Evolutionary conservation across 1,140 invertebrate genomes (phyloP), one percentile per base, ranked within the genome.

Genomic region (Drosophila takahashii): DNA sequence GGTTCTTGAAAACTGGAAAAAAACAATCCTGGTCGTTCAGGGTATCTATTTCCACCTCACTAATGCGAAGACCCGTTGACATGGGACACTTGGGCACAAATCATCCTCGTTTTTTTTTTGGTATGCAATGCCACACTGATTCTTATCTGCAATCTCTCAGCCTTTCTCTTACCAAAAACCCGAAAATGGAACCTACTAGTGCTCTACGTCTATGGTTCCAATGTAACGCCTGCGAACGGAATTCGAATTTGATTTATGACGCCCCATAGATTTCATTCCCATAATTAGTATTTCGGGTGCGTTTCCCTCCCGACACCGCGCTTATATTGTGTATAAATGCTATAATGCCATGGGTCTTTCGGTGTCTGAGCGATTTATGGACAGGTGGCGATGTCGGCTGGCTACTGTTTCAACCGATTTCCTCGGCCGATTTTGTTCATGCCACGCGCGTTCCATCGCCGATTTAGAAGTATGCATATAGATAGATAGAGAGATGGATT

Each of bases 351-450:
- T 51, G 71, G 60, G 53, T 62, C 39, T 45, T 10, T 36, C 13
- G 27, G 34, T 39, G 34, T 39, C 16, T 70, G 81, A 81, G 32
- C 81, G 78, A 85, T 85, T 85, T 85, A 85, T 86, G 81, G 81
- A 86, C 77, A 85, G 59, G 80, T 71, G 65, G 56, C 74, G 56
- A 58, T 53, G 77, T 42, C 54, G 76, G 41, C 42, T 51, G 58
- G 67, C 78, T 79, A 79, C 76, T 73, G 69, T 78, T 16, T 22
- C 52, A 58, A 39, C 70, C 44, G 57, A 57, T 62, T 44, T 42
- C 13, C 41, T 18, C 41, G 4, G 9, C 16, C 48, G 44, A 50
- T 72, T 67, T 72, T 67, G 56, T 13, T 58, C 41, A 86, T 85
- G 81, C 81, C 66, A 47, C 42, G 37, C 66, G 81, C 81, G 73